phyloP scores from a whole-genome alignment of 64 coral and sea anemone species.

The Hydrozoanthus tunicans region DNA sequence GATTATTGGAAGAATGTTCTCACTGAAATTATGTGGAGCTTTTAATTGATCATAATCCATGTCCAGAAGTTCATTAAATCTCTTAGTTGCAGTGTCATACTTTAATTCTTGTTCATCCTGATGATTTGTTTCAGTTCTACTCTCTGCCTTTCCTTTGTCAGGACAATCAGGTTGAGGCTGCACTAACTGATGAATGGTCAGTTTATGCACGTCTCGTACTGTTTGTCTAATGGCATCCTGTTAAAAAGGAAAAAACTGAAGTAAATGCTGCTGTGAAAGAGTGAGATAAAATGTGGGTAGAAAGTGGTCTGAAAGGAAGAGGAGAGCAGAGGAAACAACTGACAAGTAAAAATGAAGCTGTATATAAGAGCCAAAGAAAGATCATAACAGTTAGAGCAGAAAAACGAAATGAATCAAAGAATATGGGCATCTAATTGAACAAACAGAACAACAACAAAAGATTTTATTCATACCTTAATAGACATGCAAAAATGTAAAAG shows the following conservation, averaged over 20 bases:
- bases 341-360: too few species aligned
- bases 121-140: background rate
- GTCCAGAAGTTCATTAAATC: background rate
- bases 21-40: constrained; percentile 39
- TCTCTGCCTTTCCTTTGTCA: constrained; percentile 5
- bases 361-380: too few species aligned
- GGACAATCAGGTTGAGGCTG: background rate
- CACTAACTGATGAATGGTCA: background rate
- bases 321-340: too few species aligned
- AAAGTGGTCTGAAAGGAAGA: too few species aligned
- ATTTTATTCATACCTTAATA: too few species aligned
- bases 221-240: constrained; percentile 25
- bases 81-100: background rate
- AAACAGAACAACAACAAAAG: too few species aligned
- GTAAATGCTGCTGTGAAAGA: background rate
- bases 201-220: background rate
- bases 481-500: too few species aligned
- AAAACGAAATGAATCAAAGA: too few species aligned
- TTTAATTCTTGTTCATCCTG: background rate
- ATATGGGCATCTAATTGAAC: too few species aligned
- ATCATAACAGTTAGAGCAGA: too few species aligned
- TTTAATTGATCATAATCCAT: background rate
- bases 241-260: background rate
- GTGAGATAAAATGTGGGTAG: too few species aligned
- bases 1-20: constrained; percentile 76